phyloP scores from a whole-genome alignment of 1,140 invertebrate genomes.

The Drosophila willistoni region DNA sequence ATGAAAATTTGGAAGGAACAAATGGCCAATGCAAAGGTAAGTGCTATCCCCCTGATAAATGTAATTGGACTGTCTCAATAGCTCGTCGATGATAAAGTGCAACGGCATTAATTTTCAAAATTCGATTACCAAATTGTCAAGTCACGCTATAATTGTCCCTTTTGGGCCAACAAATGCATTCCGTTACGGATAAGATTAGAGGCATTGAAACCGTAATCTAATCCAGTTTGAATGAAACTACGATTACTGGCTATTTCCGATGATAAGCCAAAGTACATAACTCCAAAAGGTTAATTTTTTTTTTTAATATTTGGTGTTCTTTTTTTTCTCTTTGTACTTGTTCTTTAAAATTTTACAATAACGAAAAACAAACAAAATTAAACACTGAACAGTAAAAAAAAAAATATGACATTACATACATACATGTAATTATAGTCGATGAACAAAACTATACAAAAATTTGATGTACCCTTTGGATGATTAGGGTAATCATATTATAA shows the following conservation, averaged over 20 bases:
- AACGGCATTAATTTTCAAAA: not conserved
- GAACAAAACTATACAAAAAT: slow-evolving; percentile 50
- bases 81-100: too few species aligned
- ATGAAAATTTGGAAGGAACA: slow-evolving; percentile 93
- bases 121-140: not conserved
- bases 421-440: slow-evolving; percentile 25
- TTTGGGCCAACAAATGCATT: not conserved
- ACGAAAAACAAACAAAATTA: slow-evolving; percentile 7
- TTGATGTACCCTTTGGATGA: not conserved
- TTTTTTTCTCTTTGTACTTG: not conserved
- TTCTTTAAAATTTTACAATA: not conserved
- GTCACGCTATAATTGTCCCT: not conserved
- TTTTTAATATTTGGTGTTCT: not conserved
- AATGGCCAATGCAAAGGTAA: slow-evolving; percentile 89
- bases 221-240: slow-evolving; percentile 17
- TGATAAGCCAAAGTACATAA: slow-evolving; percentile 11
- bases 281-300: slow-evolving; percentile 4
- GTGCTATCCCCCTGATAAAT: slow-evolving; percentile 19
- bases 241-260: not conserved
- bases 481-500: slow-evolving; percentile 4
- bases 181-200: slow-evolving; percentile 1
- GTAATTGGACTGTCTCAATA: too few species aligned
- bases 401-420: slow-evolving; percentile 27
- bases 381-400: slow-evolving; percentile 45
- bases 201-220: slow-evolving; percentile 16